A percentile compares a stretch with the other conserved stretches of the same genome.
Evolutionary conservation across 2,888 invertebrate species (phyloP).

Genomic region (Scaptomyza parva): DNA sequence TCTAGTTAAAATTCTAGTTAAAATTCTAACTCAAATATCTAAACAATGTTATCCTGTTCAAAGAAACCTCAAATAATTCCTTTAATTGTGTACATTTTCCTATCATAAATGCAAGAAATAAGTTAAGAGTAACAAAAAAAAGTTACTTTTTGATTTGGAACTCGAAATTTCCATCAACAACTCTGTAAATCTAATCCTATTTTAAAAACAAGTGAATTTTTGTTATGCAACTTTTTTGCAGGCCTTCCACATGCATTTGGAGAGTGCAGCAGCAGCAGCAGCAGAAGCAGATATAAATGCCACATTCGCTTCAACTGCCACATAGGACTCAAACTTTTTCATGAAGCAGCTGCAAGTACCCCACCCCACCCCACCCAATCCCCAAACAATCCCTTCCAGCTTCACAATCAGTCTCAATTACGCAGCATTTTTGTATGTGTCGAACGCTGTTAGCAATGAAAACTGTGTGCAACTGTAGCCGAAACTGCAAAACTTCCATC

Average conservation of each 20-base stretch:
- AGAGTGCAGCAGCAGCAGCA: no score
- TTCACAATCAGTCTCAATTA: constrained; percentile 76
- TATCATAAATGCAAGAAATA: not conserved
- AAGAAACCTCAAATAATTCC: not conserved
- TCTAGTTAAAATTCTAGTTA: constrained; percentile 1
- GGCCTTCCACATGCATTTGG: constrained; percentile 17
- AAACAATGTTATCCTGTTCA: not conserved
- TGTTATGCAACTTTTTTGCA: constrained; percentile 38
- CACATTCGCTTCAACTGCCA: constrained; percentile 45
- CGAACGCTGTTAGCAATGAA: constrained; percentile 77
- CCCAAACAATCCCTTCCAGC: no score
- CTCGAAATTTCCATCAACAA: not conserved
- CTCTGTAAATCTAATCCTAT: constrained; percentile 2
- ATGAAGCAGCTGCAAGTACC: constrained; percentile 31
- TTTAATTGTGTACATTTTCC: not conserved
- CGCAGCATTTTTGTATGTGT: constrained; percentile 72
- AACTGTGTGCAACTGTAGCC: constrained; percentile 65
- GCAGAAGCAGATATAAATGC: constrained; percentile 46
- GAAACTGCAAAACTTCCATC: constrained; percentile 66
- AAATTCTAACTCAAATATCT: not conserved
- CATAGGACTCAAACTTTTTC: constrained; percentile 48
- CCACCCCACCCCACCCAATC: not conserved
- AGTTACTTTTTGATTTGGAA: not conserved
- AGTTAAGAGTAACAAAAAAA: not conserved
- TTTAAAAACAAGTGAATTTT: constrained; percentile 27